phyloP scores from a whole-genome alignment of 2,888 invertebrate species.

The Serrognathus titanus region DNA sequence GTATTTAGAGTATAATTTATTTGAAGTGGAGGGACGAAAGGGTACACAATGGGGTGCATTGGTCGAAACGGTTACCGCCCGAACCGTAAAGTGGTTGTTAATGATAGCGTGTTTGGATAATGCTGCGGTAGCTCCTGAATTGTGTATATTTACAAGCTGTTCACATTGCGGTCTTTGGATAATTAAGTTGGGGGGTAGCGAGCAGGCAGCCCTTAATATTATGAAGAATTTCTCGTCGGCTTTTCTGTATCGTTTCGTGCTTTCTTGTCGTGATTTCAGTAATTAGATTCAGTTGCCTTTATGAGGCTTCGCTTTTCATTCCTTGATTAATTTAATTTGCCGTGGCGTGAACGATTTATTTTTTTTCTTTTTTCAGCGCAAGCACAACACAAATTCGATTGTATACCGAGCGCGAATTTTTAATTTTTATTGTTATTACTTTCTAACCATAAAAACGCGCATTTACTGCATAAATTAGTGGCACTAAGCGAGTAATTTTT shows the following conservation, averaged over 20 bases:
- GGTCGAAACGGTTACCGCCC: constrained; percentile 23
- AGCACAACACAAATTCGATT: too few relatives aligned
- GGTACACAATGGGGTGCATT: constrained; percentile 24
- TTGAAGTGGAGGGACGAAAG: constrained; percentile 29
- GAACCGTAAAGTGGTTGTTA: constrained; percentile 23
- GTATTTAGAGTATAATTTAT: constrained; percentile 34
- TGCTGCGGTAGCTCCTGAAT: constrained; percentile 23
- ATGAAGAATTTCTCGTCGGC: constrained; percentile 14
- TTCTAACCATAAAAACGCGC: too few relatives aligned
- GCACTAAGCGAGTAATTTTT: constrained; percentile 1
- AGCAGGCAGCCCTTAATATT: neutral
- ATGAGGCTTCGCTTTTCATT: neutral
- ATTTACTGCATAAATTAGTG: neutral
- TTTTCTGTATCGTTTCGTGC: constrained; percentile 13
- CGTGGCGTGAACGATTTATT: too few relatives aligned
- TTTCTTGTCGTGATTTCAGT: constrained; percentile 8
- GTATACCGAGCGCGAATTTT: too few relatives aligned
- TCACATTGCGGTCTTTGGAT: constrained; percentile 23
- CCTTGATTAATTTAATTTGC: too few relatives aligned
- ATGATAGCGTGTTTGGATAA: constrained; percentile 26
- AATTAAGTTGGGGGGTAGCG: constrained; percentile 22
- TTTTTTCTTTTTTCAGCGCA: too few relatives aligned
- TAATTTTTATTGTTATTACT: too few relatives aligned
- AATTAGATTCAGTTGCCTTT: constrained; percentile 4
- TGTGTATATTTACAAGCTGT: constrained; percentile 27